Conservation (phyloP, 1,140 invertebrate genomes). For the Choristoneura fumiferana region DNA sequence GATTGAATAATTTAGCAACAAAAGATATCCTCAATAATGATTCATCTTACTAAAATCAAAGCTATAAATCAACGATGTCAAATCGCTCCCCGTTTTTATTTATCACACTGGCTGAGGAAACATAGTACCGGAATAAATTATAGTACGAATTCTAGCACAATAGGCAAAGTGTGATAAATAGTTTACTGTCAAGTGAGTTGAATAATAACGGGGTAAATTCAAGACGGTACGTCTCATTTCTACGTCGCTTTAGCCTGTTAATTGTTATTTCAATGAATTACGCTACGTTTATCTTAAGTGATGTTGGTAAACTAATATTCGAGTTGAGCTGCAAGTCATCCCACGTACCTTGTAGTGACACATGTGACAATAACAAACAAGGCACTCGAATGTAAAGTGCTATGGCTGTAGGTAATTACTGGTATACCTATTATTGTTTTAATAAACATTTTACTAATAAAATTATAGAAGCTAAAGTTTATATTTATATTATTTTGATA, state of each 20-base stretch:
- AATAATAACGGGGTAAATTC: slow-evolving; percentile 18
- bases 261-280: slow-evolving; percentile 9
- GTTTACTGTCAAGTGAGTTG: slow-evolving; percentile 7
- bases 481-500: no score
- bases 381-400: no score
- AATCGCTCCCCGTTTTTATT: slow-evolving; percentile 4
- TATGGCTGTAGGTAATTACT: no score
- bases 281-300: slow-evolving; percentile 5
- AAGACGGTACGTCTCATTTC: slow-evolving; percentile 5
- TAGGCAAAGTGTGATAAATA: slow-evolving; percentile 11
- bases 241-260: background rate
- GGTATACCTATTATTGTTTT: no score
- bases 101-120: background rate
- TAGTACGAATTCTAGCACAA: background rate
- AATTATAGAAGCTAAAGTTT: no score
- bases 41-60: background rate
- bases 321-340: background rate
- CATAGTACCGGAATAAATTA: background rate
- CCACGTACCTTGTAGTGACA: no score
- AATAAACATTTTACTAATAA: no score
- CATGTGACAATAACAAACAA: no score
- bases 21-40: background rate
- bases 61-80: background rate
- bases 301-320: slow-evolving; percentile 1
- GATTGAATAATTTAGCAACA: background rate